Evolutionary conservation across 2,888 invertebrate genomes (phyloP).

Genomic region (Drosophila nr. perissopoda): DNA sequence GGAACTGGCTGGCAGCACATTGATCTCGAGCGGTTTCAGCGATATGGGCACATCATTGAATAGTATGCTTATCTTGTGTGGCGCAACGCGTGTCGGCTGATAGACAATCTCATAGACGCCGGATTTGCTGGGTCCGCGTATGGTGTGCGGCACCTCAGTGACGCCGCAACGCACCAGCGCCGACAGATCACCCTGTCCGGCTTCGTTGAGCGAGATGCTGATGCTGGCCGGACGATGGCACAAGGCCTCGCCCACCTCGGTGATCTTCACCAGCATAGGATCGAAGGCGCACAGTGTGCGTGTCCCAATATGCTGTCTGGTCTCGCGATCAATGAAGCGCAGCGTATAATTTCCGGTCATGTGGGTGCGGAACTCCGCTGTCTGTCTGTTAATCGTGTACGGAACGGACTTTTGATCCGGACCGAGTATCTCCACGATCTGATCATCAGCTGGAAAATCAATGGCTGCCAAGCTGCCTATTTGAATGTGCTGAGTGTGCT

Average conservation of each 20-base stretch:
- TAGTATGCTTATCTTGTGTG: constrained; percentile 93
- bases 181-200: constrained; percentile 93
- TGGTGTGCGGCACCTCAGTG: constrained; percentile 92
- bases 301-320: constrained; percentile 87
- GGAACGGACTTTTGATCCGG: constrained; percentile 88
- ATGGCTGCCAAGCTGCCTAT: constrained; percentile 87
- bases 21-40: constrained; percentile 86
- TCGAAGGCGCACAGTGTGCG: constrained; percentile 92
- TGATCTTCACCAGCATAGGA: constrained; percentile 89
- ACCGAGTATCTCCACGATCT: constrained; percentile 88
- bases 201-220: constrained; percentile 91
- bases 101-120: constrained; percentile 93
- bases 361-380: constrained; percentile 91
- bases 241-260: constrained; percentile 91
- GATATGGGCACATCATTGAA: constrained; percentile 93
- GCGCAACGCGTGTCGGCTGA: constrained; percentile 94
- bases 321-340: constrained; percentile 88
- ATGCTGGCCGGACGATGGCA: constrained; percentile 93
- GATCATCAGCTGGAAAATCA: constrained; percentile 88
- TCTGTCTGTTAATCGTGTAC: constrained; percentile 87
- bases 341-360: constrained; percentile 91
- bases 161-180: constrained; percentile 93
- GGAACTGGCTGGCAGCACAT: constrained; percentile 88
- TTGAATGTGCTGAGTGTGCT: constrained; percentile 90
- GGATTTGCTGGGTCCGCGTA: constrained; percentile 89